phyloP scores from a whole-genome alignment of 2,797 vertebrate genomes.

The Arremon aurantiirostris region DNA sequence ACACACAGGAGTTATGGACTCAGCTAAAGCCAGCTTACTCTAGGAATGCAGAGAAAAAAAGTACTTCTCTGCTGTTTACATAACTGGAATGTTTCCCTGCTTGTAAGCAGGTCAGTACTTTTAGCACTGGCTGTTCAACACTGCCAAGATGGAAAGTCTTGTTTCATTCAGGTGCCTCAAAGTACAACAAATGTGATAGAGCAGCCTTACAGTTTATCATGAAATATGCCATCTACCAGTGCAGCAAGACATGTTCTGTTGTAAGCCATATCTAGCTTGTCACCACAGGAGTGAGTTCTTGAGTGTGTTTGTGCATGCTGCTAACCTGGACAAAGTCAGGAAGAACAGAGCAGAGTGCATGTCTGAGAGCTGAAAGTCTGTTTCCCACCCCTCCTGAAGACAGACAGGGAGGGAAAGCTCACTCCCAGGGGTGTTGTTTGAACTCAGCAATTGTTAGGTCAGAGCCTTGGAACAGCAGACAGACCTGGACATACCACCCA shows the following conservation, averaged over 20 bases:
- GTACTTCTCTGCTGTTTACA: conserved; percentile 23
- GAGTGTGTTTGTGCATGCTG: neutral
- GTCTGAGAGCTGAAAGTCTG: neutral
- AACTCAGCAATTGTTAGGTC: neutral
- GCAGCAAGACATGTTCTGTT: neutral
- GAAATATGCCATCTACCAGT: neutral
- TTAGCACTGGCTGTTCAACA: neutral
- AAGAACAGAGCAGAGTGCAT: neutral
- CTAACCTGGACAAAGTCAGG: conserved; percentile 2
- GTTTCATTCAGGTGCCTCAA: conserved; percentile 7
- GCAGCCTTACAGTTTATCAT: neutral
- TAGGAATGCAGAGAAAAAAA: conserved; percentile 38
- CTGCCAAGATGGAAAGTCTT: neutral
- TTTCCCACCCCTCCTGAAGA: neutral
- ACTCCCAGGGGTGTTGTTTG: neutral
- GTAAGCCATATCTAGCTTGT: neutral
- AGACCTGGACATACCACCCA: conserved; percentile 20
- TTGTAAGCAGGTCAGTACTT: conserved; percentile 15
- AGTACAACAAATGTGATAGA: neutral
- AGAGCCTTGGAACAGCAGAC: neutral
- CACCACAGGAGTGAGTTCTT: neutral
- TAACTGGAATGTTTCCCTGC: conserved; percentile 46
- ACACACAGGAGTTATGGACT: neutral
- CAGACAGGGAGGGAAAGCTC: neutral
- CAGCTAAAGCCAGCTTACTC: conserved; percentile 46